Evolutionary conservation across 2,888 invertebrate species (phyloP).

Genomic region (Halictus ligatus): DNA sequence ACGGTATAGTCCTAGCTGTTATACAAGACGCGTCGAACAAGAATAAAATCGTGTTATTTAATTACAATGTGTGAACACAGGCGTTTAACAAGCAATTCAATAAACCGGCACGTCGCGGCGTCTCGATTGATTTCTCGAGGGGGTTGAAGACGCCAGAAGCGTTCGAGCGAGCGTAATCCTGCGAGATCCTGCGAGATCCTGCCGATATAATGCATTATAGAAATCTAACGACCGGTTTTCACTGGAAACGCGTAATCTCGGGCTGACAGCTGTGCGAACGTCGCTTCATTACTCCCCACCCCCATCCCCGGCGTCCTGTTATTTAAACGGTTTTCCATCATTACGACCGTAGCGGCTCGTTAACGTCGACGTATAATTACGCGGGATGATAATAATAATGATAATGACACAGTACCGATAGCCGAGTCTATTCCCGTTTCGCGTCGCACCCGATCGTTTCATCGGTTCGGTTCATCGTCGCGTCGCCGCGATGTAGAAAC

Average conservation of each 20-base stretch:
- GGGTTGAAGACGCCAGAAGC: background rate
- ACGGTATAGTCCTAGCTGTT: background rate
- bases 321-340: conserved; percentile 47
- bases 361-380: conserved; percentile 45
- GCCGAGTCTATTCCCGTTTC: conserved; percentile 27
- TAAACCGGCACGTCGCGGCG: background rate
- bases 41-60: background rate
- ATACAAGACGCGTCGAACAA: background rate
- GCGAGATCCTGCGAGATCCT: background rate
- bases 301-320: conserved; percentile 25
- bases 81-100: background rate
- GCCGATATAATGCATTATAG: conserved; percentile 21
- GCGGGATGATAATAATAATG: conserved; percentile 41
- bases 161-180: background rate
- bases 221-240: conserved; percentile 50
- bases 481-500: background rate
- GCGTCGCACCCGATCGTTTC: conserved; percentile 31
- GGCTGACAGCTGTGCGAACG: conserved; percentile 13
- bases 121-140: conserved; percentile 3
- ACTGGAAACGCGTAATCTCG: conserved; percentile 24
- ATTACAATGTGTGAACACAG: background rate
- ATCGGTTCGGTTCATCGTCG: conserved; percentile 31
- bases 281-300: background rate
- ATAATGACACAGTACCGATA: conserved; percentile 27
- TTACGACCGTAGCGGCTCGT: conserved; percentile 41